Evolutionary conservation across 2,888 invertebrate species (phyloP).

Genomic region (Rhogogaster chlorosoma): DNA sequence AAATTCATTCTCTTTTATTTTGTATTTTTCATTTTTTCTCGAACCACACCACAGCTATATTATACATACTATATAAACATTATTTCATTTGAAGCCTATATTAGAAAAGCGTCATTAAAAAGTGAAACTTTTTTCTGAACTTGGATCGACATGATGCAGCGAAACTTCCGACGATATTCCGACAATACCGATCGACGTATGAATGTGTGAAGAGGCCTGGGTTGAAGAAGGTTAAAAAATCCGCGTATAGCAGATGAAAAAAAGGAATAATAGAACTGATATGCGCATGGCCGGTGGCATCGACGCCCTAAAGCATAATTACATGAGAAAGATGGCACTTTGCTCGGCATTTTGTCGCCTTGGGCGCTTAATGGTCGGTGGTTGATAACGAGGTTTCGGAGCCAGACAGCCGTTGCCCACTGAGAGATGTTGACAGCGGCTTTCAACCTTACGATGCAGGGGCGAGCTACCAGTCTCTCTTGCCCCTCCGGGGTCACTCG

Average conservation of each 20-base stretch:
- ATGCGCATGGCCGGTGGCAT: slow-evolving; percentile 61
- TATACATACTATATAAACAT: background rate
- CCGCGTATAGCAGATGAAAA: background rate
- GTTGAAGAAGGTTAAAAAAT: background rate
- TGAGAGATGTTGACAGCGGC: slow-evolving; percentile 78
- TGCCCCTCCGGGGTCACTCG: slow-evolving; percentile 46
- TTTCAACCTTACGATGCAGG: slow-evolving; percentile 73
- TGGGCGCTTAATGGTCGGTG: slow-evolving; percentile 77
- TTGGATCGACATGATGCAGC: too few species aligned
- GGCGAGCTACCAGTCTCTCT: slow-evolving; percentile 53
- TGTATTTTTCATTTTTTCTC: background rate
- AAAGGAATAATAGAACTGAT: background rate
- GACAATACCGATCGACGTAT: background rate
- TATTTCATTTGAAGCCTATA: background rate
- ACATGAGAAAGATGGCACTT: slow-evolving; percentile 77
- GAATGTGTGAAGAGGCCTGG: background rate
- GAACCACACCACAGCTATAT: background rate
- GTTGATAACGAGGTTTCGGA: slow-evolving; percentile 77
- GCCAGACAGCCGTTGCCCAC: slow-evolving; percentile 74
- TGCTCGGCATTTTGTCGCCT: slow-evolving; percentile 77
- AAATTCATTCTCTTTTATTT: background rate
- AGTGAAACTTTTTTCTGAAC: background rate
- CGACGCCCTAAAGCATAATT: slow-evolving; percentile 74
- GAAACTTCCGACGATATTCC: background rate
- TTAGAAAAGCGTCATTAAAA: background rate